Evolutionary conservation across 92 coral and sea anemone species (phyloP), one percentile per base, ranked within the genome.

Genomic region (Metridium senile): DNA sequence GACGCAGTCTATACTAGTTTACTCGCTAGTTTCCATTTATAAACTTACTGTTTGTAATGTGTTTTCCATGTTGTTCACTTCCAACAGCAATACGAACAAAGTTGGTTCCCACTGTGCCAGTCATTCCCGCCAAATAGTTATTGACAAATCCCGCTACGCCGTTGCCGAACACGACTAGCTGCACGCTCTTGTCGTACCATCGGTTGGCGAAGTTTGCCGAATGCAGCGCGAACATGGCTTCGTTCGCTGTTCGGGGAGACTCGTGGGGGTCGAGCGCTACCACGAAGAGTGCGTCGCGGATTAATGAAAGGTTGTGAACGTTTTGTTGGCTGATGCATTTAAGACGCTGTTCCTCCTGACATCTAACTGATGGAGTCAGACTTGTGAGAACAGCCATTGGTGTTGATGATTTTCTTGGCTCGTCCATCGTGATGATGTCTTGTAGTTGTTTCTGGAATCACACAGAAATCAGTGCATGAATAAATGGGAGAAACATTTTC

Each of bases 101-200:
- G 46, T 86, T 86, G 43, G 87, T 86, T 23, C 82, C 88, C 28
- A 86, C 94, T 30, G 84, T 88, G 23, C 89, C 91, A 1, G 94
- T 90, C 89, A 90, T 74, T 16, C 91, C 94, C 11, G 89, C 89
- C 65, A 90, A 70, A 73, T 86, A 90, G 71, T 90, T 90, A 61
- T 82, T 69, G 33, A 90, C 91, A 35, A 86, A 86, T 52, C 94
- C 94, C 27, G 94, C 88, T 56, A 90, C 91, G 1, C 94, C 94
- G 18, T 86, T 90, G 35, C 86, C 85, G 25, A 90, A 86, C 26
- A 86, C 86, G 23, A 90, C 90, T 9, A 90, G 71, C 78, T 90
- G 94, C 53, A 84, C 82, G 32, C 94, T 86, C 47, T 90, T 90
- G 79, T 86, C 91, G 45, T 82, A 90, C 94, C 94, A 86, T 17